Percentiles rank a stretch among this genome's conserved stretches.
phyloP scores from a whole-genome alignment of 2,888 invertebrate species.

The Phortica magna region DNA sequence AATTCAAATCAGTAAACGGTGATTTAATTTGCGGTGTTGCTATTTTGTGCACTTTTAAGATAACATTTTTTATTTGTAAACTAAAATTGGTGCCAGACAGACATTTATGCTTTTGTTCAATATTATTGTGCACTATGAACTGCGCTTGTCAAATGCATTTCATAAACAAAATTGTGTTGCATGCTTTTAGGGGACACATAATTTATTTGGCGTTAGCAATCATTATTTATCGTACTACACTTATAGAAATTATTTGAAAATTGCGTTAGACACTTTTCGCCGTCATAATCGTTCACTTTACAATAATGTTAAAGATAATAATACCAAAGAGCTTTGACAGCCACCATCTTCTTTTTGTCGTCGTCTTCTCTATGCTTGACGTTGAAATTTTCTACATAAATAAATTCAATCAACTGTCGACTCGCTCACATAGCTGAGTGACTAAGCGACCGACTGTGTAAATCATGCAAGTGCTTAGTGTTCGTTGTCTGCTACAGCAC shows the following conservation, averaged over 20 bases:
- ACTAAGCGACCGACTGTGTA: not conserved
- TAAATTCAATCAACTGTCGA: too few relatives aligned
- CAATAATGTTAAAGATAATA: constrained; percentile 69
- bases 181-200: constrained; percentile 10
- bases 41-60: too few relatives aligned
- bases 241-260: not conserved
- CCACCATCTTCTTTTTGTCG: not conserved
- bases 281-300: not conserved
- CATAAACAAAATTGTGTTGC: not conserved
- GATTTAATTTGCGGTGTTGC: too few relatives aligned
- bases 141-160: not conserved
- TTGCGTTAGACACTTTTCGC: constrained; percentile 14
- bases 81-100: too few relatives aligned
- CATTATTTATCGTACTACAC: not conserved
- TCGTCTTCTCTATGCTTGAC: constrained; percentile 14
- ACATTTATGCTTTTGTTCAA: too few relatives aligned
- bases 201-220: not conserved
- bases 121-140: too few relatives aligned
- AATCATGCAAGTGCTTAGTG: constrained; percentile 12
- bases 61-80: too few relatives aligned
- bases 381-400: too few relatives aligned
- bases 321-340: constrained; percentile 35
- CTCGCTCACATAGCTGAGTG: not conserved
- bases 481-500: not conserved
- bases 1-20: too few relatives aligned